A percentile compares a stretch with the other conserved stretches of the same genome.
phyloP scores from a whole-genome alignment of 2,113 vertebrate genomes.

The Gadus chalcogrammus region DNA sequence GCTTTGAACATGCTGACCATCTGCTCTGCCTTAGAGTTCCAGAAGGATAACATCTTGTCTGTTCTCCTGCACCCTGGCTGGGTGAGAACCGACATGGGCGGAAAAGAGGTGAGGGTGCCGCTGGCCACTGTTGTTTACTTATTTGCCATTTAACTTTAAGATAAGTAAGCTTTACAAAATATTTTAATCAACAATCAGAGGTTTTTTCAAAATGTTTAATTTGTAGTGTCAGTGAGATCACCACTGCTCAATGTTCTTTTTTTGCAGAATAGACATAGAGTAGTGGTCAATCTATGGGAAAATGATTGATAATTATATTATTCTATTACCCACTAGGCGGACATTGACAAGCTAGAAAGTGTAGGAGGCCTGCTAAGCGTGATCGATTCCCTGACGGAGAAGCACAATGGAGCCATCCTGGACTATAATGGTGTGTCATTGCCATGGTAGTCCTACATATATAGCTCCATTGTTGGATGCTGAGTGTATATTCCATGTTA shows the following conservation, averaged over 20 bases:
- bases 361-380: conserved; percentile 32
- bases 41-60: conserved; percentile 46
- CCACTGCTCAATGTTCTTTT: no score
- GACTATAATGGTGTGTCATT: conserved; percentile 26
- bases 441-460: conserved; percentile 24
- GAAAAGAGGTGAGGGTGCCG: conserved; percentile 32
- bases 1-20: conserved; percentile 35
- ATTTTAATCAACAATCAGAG: no score
- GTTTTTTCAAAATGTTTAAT: no score
- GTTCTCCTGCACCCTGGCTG: conserved; percentile 35
- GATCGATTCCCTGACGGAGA: conserved; percentile 34
- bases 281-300: no score
- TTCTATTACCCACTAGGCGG: conserved; percentile 46
- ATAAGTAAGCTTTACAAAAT: no score
- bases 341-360: conserved; percentile 35
- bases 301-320: not conserved
- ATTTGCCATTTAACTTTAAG: no score
- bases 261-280: no score
- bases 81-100: conserved; percentile 45
- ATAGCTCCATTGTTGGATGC: not conserved
- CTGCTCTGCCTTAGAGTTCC: conserved; percentile 30
- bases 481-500: no score
- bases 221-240: no score
- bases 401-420: conserved; percentile 42
- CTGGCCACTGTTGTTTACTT: no score